Evolutionary conservation across 2,113 vertebrate species (phyloP), one percentile per base, ranked within the genome.

Genomic region (Semnornis frantzii): DNA sequence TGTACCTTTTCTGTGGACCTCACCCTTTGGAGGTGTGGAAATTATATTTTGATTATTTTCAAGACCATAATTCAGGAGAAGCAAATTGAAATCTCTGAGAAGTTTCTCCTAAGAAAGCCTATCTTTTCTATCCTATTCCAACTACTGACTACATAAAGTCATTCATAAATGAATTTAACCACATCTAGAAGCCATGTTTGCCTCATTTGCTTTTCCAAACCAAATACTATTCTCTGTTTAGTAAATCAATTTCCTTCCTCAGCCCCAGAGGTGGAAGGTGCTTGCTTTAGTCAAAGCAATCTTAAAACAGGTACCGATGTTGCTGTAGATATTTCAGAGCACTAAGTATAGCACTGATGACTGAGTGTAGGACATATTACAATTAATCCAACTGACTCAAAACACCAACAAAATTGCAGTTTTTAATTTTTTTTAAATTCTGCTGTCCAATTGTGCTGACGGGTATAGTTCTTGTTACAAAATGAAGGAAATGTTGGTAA

Each of bases 401-500:
- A 86, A 84, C 28, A 73, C 9, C 71, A 57, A 78, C 83, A 50
- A 50, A 17, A 10, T 33, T 69, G 69, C 5, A 16, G 8, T 3
- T 34, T 30, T 23, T 5, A 12, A 42, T 42, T 42, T 42, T 28
- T 15, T 55, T 33, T 60, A 23, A 23, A 39, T 16, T 69, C 71
- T 31, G 19, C 10, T 83, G 42, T 64, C 68, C 8, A 15, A 55
- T 46, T 81, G 31, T 76, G 27, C n/a, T 5, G 4, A 82, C n/a
- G 80, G 37, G 59, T 82, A 34, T 64, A 79, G 46, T 59, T 91
- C 63, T 83, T 5, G 3, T 80, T 85, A 88, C 15, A 92, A 88
- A 79, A 87, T 87, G 85, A 95, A 72, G 25, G 55, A 77, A 87
- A 91, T 55, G 34, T 13, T 59, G 84, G 39, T 46, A 88, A 94